Evolutionary conservation across 2,113 vertebrate species (phyloP), one percentile per base, ranked within the genome.

Genomic region (Acrocephalus kingi): DNA sequence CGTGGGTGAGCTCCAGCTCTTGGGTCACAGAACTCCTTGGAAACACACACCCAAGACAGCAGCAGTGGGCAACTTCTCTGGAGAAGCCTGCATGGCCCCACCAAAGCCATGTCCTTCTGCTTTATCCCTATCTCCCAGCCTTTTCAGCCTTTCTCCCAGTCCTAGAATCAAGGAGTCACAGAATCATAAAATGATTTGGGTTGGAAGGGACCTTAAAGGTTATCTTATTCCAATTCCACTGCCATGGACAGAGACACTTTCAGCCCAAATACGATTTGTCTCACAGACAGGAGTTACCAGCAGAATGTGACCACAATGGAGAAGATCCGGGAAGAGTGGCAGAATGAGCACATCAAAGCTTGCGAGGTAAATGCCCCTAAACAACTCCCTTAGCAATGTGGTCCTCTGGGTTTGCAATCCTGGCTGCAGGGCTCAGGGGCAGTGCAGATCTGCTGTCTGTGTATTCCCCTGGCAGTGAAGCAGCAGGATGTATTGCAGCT

Each of bases 311-410:
- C 56, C 15, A 49, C 66, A 0, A 82, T 99, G 90, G 98, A 98
- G 48, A 99, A 98, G 89, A 62, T 98, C 41, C 97, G 98, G n/a
- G 98, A 99, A 27, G 99, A 99, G 13, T 99, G 99, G 99, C 96
- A 98, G 94, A 99, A 97, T 0, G 99, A 99, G 33, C 98, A 99
- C 61, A 56, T 98, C 82, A 98, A 98, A 75, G 97, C 98, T 56
- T 99, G 99, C 0, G 98, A 99, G 98, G 99, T 99, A 97, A 97
- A 52, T 20, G 3, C 10, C 46, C 13, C 12, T 1, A 2, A 63
- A 67, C 1, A 1, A 23, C 23, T 86, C 30, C 7, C 0, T 1
- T 5, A 22, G 25, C 20, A 62, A 7, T 0, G 0, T 49, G 21
- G 17, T 61, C 33, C 27, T 67, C 27, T 69, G 45, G 46, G 33